Evolutionary conservation across 92 coral and sea anemone genomes (phyloP), one percentile per base, ranked within the genome.

Genomic region (Phenganax marumi): DNA sequence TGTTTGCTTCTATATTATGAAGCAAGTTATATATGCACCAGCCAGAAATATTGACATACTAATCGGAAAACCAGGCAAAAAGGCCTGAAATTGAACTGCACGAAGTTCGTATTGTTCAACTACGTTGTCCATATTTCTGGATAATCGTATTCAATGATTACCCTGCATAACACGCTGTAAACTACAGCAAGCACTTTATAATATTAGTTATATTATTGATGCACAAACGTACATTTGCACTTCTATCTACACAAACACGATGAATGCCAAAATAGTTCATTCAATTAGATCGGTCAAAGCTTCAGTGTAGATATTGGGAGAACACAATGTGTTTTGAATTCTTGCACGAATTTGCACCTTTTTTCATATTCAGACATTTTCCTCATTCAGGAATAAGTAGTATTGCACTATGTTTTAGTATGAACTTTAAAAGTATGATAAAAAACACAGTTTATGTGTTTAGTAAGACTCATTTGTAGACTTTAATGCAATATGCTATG

Each of bases 1-100:
- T n/a, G n/a, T 62, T 62, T 62, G 33, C 68, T 62, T 62, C 68
- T 62, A 10, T 62, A 60, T 60, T 62, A 19, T 62, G 68, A 39
- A 62, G 68, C 68, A 62, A 19, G 68, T 2, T n/a, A 23, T 23
- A 62, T 1, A 33, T 33, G 43, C 68, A 62, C 68, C 8, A 39
- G 26, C 10, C 26, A 62, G 33, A 23, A 23, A 19, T 23, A 56
- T 56, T 14, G 8, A 56, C 63, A 56, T 56, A 6, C 63, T 56
- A 14, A 11, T 21, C 43, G 3, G 43, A 33, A 33, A 33, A 56
- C 19, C 19, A 56, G 6, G 1, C 17, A 14, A 56, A 11, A 56
- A 21, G 63, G 19, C 5, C 17, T 21, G 63, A 21, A 56, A 56
- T 0, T 56, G 19, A 14, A 14, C 1, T 56, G 17, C 18, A 14